Percentiles rank a stretch among this genome's conserved stretches.
Evolutionary conservation across 2,797 vertebrate genomes (phyloP).

Genomic region (Erpetoichthys calabaricus): DNA sequence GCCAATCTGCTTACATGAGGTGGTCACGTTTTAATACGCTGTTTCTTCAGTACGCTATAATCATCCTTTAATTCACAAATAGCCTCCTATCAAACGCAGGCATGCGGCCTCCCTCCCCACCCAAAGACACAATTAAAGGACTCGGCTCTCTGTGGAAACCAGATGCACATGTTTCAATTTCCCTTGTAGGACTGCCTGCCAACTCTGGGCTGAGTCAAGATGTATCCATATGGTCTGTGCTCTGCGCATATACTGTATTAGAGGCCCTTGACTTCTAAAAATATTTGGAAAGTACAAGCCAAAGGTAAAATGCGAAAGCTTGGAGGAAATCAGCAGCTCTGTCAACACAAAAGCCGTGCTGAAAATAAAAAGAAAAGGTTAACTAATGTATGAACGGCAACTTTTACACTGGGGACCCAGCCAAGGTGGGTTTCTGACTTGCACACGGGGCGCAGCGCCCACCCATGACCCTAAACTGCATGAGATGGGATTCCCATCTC

Average conservation of each 20-base stretch:
- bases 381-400: no score
- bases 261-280: not conserved
- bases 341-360: no score
- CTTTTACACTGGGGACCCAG: no score
- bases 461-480: no score
- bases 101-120: constrained; percentile 8
- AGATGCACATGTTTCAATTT: constrained; percentile 7
- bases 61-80: constrained; percentile 27
- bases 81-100: constrained; percentile 8
- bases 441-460: no score
- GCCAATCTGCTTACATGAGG: not conserved
- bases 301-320: no score
- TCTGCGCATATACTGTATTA: not conserved
- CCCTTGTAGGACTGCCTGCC: not conserved
- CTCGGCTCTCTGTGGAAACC: constrained; percentile 7
- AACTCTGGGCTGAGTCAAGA: not conserved
- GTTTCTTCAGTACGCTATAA: constrained; percentile 23
- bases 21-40: constrained; percentile 26
- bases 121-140: constrained; percentile 16
- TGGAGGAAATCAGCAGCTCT: no score
- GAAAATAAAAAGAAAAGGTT: no score
- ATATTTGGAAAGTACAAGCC: not conserved
- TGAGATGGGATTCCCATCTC: no score
- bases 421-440: no score
- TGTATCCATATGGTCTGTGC: not conserved